Conservation (phyloP, 2,113 vertebrate species). For the Zosterops pallidus region DNA sequence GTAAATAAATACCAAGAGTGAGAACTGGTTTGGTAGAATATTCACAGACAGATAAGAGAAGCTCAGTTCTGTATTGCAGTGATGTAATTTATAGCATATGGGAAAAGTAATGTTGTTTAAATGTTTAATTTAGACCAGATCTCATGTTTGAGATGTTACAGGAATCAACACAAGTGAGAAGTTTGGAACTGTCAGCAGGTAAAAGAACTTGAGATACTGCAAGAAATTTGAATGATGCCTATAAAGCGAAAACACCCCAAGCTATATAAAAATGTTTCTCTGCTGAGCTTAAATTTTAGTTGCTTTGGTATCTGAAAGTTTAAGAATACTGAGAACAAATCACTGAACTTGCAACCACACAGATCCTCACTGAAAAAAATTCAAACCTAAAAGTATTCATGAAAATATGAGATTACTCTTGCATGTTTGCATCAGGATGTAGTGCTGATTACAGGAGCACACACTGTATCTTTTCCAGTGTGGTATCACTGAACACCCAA, state of each 20-base stretch:
- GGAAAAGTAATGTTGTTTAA: not conserved
- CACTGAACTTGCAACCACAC: not conserved
- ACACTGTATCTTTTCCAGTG: not conserved
- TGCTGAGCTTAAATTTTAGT: not conserved
- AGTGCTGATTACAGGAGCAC: not conserved
- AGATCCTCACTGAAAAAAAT: not conserved
- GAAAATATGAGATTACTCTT: not conserved
- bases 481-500: not conserved
- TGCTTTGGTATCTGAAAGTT: not conserved
- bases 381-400: not conserved
- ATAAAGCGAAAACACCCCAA: not conserved
- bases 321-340: not conserved
- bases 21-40: not conserved
- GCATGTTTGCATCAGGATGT: not conserved
- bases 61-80: not conserved
- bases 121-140: slow-evolving; percentile 32
- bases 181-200: not conserved
- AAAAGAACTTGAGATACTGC: not conserved
- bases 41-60: not conserved
- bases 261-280: not conserved
- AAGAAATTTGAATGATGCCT: not conserved
- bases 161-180: not conserved
- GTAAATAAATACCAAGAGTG: not conserved
- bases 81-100: slow-evolving; percentile 2
- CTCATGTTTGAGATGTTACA: not conserved